Evolutionary conservation across 1,140 invertebrate genomes (phyloP).

Genomic region (Drosophila rhopaloa): DNA sequence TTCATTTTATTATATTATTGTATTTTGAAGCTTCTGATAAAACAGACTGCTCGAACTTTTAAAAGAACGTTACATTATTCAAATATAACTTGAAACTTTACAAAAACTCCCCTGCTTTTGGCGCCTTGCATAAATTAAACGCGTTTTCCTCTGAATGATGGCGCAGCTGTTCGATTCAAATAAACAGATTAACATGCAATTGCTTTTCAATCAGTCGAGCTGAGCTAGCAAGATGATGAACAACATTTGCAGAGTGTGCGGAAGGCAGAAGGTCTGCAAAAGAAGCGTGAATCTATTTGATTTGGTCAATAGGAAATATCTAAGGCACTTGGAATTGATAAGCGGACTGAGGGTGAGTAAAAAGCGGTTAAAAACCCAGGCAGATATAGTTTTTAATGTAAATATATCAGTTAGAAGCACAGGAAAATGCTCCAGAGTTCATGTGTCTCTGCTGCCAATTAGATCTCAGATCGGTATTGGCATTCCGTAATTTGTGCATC

Average conservation of each 20-base stretch:
- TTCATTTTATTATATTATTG: not conserved
- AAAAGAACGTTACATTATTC: not conserved
- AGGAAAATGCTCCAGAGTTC: constrained; percentile 27
- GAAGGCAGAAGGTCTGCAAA: constrained; percentile 35
- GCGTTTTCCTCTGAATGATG: constrained; percentile 32
- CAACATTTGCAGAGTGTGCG: constrained; percentile 54
- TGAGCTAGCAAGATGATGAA: constrained; percentile 32
- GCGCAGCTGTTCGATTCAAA: constrained; percentile 9
- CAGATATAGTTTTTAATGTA: not conserved
- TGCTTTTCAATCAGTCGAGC: constrained; percentile 23
- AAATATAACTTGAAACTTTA: constrained; percentile 1
- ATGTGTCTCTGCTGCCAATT: constrained; percentile 60
- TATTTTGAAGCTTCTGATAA: not conserved
- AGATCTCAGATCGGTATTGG: constrained; percentile 45
- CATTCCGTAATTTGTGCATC: constrained; percentile 55
- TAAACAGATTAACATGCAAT: constrained; percentile 9
- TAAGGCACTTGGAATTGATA: constrained; percentile 46
- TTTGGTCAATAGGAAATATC: constrained; percentile 29
- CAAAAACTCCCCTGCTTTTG: not conserved
- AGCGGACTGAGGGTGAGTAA: constrained; percentile 48
- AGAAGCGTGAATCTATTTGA: constrained; percentile 52
- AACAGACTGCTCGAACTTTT: not conserved
- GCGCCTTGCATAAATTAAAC: not conserved
- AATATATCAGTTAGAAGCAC: constrained; percentile 25
- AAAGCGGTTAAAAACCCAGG: not conserved